Conservation (phyloP, 1,140 invertebrate genomes). For the Tetraneura akinire region DNA sequence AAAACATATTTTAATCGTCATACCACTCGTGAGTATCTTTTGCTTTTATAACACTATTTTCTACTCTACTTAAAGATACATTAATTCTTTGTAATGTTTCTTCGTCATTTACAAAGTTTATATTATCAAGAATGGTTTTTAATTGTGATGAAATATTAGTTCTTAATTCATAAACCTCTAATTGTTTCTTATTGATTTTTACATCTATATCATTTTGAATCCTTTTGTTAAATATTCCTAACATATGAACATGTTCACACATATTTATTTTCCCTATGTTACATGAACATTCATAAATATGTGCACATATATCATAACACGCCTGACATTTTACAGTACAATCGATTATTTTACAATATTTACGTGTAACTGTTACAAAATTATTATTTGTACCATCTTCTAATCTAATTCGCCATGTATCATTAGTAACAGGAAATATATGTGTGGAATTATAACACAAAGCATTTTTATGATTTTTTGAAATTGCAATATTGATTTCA, state of each 20-base stretch:
- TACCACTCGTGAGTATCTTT: not conserved
- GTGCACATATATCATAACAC: slow-evolving; percentile 45
- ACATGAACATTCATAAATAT: slow-evolving; percentile 45
- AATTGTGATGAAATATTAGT: slow-evolving; percentile 22
- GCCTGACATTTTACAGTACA: slow-evolving; percentile 14
- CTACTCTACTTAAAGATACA: slow-evolving; percentile 23
- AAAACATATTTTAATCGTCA: not conserved
- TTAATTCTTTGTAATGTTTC: slow-evolving; percentile 24
- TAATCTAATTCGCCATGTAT: slow-evolving; percentile 22
- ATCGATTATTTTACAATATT: slow-evolving; percentile 42
- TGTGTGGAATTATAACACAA: slow-evolving; percentile 27
- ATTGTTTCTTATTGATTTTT: not conserved
- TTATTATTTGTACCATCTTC: slow-evolving; percentile 33
- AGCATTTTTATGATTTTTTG: slow-evolving; percentile 36
- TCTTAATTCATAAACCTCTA: slow-evolving; percentile 21
- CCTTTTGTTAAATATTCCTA: slow-evolving; percentile 35
- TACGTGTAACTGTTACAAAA: slow-evolving; percentile 33
- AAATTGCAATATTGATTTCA: slow-evolving; percentile 29
- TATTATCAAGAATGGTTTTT: slow-evolving; percentile 4
- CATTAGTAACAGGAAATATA: slow-evolving; percentile 25
- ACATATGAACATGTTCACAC: slow-evolving; percentile 49
- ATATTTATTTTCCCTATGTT: slow-evolving; percentile 24
- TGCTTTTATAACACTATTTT: slow-evolving; percentile 1
- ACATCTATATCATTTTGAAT: not conserved
- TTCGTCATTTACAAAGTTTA: slow-evolving; percentile 40